phyloP scores from a whole-genome alignment of 2,888 invertebrate species.

The Pilophorus perplexus region DNA sequence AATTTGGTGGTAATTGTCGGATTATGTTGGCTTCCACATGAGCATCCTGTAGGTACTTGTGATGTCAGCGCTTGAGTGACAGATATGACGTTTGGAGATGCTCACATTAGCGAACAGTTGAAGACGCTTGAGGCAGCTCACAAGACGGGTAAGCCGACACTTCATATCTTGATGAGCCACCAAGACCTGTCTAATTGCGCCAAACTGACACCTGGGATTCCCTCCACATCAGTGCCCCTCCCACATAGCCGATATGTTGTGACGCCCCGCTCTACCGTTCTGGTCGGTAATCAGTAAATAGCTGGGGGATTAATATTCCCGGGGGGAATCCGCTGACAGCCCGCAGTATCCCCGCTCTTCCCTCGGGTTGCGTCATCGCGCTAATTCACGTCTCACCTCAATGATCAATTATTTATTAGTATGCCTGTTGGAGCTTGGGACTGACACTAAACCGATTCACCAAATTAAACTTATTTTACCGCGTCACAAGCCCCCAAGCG shows the following conservation, averaged over 20 bases:
- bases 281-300: constrained; percentile 21
- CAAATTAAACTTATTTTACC: constrained; percentile 16
- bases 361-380: constrained; percentile 14
- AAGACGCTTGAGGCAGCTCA: too few species aligned
- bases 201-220: constrained; percentile 11
- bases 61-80: too few species aligned
- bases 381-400: constrained; percentile 31
- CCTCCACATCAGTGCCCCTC: background rate
- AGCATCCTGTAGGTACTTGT: too few species aligned
- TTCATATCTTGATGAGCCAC: too few species aligned
- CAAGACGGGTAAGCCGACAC: too few species aligned
- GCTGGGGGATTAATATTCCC: constrained; percentile 33
- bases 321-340: constrained; percentile 20
- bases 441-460: constrained; percentile 15
- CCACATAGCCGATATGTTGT: constrained; percentile 13
- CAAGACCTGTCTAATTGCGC: constrained; percentile 14
- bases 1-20: too few species aligned
- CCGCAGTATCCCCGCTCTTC: too few species aligned
- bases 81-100: too few species aligned
- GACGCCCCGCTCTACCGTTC: background rate
- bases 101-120: too few species aligned
- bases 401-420: constrained; percentile 30
- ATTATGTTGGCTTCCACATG: too few species aligned
- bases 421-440: background rate
- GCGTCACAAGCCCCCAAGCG: too few species aligned